Evolutionary conservation across 2,797 vertebrate genomes (phyloP), one percentile per base, ranked within the genome.

Genomic region (Amblyraja radiata): DNA sequence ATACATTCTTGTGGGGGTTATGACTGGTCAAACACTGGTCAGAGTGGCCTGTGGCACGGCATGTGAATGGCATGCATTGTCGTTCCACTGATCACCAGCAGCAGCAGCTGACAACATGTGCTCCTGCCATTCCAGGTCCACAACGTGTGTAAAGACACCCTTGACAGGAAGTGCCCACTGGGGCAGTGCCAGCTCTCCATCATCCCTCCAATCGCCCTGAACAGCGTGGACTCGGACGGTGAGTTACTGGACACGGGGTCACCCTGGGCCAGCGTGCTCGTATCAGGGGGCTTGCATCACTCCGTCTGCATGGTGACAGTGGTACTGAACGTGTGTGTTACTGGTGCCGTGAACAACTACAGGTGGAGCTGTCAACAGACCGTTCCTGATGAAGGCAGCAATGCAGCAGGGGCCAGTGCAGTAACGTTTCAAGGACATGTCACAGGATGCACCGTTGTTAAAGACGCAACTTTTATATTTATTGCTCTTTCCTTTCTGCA

Each of bases 191-290:
- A 97, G 94, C 97, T 99, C 94, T 98, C 98, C 93, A 98, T 99
- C 95, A 98, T 99, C 93, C 98, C 98, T 0, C 98, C 98, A 0
- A 99, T 98, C 0, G 97, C 97, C 94, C 96, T 99, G 95, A 98
- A 98, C 95, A 98, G 98, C 96, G 98, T 98, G 0, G 98, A 98
- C 94, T 98, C 98, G 0, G 97, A 99, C 11, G 98, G 98, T 99
- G 95, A 98, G 97, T 90, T 5, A 7, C 0, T 61, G 61, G 28
- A 11, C n/a, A 2, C 9, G 8, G 28, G 28, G 83, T 25, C 13
- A 7, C 23, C 71, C 68, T 9, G 68, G 4, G 0, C 58, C 54
- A 68, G n/a, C 58, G 94, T 84, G 71, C 68, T 93, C 28, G 28
- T 76, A 54, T 93, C 5, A n/a, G 93, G 90, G 93, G 8, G 21